phyloP scores from a whole-genome alignment of 2,113 vertebrate species.

The Percopsis transmontana region DNA sequence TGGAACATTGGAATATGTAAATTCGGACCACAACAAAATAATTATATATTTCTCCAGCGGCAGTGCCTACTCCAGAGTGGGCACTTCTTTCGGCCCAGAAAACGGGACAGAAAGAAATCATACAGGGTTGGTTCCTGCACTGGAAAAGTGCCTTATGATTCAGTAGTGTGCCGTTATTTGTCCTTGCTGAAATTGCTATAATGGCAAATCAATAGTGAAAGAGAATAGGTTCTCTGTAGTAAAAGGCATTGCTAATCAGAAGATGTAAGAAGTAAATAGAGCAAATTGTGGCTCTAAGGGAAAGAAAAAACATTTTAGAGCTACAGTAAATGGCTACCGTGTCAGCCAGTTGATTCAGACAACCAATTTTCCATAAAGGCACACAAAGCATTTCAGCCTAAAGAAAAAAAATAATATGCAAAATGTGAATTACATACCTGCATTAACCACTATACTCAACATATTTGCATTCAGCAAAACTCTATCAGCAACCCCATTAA shows the following conservation, averaged over 20 bases:
- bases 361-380: constrained; percentile 48
- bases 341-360: constrained; percentile 39
- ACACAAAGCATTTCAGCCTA: constrained; percentile 40
- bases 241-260: constrained; percentile 38
- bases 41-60: no score
- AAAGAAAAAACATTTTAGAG: constrained; percentile 49
- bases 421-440: constrained; percentile 44
- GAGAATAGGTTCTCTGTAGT: constrained; percentile 34
- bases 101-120: no score
- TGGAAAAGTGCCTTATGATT: no score
- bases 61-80: no score
- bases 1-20: no score
- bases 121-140: no score
- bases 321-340: constrained; percentile 51
- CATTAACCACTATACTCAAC: constrained; percentile 15
- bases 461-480: constrained; percentile 43
- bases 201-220: constrained; percentile 35
- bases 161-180: constrained; percentile 25
- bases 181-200: constrained; percentile 44
- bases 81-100: no score
- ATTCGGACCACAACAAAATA: no score
- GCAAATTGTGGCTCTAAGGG: constrained; percentile 62
- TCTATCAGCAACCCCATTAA: constrained; percentile 54
- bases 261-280: constrained; percentile 56
- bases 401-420: constrained; percentile 42